A percentile compares a stretch with the other conserved stretches of the same genome.
These are phyloP conservation scores for Anser cygnoides DNA, from an alignment of 2,113 vertebrate species.

Conservation along the genomic window DNA sequence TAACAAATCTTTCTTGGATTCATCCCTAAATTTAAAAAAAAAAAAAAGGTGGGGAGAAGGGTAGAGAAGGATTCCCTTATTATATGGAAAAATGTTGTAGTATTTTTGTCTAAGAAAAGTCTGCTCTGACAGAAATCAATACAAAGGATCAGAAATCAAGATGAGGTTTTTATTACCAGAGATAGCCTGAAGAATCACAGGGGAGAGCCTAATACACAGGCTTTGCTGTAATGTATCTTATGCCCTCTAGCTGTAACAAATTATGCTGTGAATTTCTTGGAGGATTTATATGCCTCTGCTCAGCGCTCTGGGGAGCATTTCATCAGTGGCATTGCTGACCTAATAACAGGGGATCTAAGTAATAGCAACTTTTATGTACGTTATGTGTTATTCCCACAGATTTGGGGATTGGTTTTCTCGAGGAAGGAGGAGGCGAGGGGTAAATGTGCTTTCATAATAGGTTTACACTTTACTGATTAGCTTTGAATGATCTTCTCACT, in stretches of 20 bases:
- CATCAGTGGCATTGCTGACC: conserved; percentile 24
- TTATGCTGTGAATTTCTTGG: conserved; percentile 27
- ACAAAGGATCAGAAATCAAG: conserved; percentile 43
- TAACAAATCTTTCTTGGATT: fast-evolving
- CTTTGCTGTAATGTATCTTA: neutral
- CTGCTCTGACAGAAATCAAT: conserved; percentile 29
- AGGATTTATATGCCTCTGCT: conserved; percentile 17
- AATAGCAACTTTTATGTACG: conserved; percentile 18
- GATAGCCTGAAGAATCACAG: conserved; percentile 25
- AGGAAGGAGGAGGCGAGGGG: conserved; percentile 8
- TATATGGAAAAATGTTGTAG: neutral
- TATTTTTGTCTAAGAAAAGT: neutral
- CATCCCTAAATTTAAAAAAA: neutral
- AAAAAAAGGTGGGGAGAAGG: neutral
- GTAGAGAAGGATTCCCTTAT: neutral
- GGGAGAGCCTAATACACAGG: neutral
- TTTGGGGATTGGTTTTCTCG: conserved; percentile 24
- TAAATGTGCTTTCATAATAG: conserved; percentile 61
- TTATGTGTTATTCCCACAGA: conserved; percentile 22
- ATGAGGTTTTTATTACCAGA: conserved; percentile 55
- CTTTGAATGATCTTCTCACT: conserved; percentile 59
- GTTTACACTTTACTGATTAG: conserved; percentile 66
- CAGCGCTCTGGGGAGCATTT: conserved; percentile 21
- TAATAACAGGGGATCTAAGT: conserved; percentile 42
- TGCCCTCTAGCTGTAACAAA: conserved; percentile 32